phyloP scores from a whole-genome alignment of 1,140 invertebrate genomes.

The Drosophila watanabei region DNA sequence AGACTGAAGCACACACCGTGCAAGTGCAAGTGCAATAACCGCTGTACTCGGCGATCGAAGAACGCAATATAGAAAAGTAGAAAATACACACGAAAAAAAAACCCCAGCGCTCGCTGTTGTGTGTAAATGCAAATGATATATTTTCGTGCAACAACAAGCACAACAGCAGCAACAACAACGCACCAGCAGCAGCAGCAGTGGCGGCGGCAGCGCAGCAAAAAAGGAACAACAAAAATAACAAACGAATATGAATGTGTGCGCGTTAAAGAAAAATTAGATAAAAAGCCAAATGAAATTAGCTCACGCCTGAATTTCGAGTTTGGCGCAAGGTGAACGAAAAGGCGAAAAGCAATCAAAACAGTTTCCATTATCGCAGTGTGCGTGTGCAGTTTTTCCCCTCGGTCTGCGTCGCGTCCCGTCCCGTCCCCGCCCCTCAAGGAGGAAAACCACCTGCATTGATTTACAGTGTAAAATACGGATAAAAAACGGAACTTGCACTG shows the following conservation, averaged over 20 bases:
- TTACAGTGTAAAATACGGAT: conserved; percentile 50
- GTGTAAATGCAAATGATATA: conserved; percentile 73
- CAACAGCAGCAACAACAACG: conserved; percentile 38
- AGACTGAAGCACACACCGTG: conserved; percentile 50
- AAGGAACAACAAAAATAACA: conserved; percentile 33
- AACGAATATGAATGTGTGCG: conserved; percentile 74
- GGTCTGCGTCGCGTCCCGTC: conserved; percentile 3
- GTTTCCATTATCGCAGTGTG: conserved; percentile 72
- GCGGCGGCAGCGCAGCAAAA: conserved; percentile 32
- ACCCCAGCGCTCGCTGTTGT: conserved; percentile 41
- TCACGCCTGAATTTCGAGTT: conserved; percentile 82
- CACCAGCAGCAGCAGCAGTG: conserved; percentile 3
- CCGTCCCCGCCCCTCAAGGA: not conserved
- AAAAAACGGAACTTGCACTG: conserved; percentile 54
- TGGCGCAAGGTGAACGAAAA: conserved; percentile 74
- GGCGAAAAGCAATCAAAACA: conserved; percentile 67
- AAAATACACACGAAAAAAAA: conserved; percentile 33
- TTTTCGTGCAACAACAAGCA: conserved; percentile 62
- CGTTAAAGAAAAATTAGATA: conserved; percentile 77
- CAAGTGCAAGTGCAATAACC: conserved; percentile 74
- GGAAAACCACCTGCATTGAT: conserved; percentile 76
- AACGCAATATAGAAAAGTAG: conserved; percentile 36
- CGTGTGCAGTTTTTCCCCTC: conserved; percentile 47
- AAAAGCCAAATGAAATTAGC: conserved; percentile 78
- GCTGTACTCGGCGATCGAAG: conserved; percentile 9